Evolutionary conservation across 1,140 invertebrate species (phyloP).

Genomic region (Drosophila ironensis): DNA sequence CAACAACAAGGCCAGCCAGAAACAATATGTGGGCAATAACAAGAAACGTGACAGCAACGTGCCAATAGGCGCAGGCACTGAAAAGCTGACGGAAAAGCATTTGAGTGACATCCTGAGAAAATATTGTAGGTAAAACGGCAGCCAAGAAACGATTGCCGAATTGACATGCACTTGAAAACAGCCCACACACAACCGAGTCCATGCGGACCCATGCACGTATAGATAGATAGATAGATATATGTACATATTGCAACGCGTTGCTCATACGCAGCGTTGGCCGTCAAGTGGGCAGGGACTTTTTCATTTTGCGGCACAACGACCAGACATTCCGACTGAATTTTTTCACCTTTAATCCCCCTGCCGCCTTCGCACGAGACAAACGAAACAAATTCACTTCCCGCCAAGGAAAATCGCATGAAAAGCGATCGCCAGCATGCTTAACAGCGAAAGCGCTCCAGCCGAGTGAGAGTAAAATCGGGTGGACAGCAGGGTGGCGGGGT

Average conservation of each 20-base stretch:
- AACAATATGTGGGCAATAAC: slow-evolving; percentile 53
- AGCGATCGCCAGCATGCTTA: slow-evolving; percentile 39
- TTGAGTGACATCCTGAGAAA: slow-evolving; percentile 13
- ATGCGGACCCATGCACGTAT: background rate
- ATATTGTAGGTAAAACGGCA: slow-evolving; percentile 40
- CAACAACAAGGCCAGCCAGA: slow-evolving; percentile 25
- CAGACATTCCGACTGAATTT: slow-evolving; percentile 3
- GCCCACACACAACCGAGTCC: slow-evolving; percentile 7
- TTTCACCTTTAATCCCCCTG: slow-evolving; percentile 1
- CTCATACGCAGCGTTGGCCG: slow-evolving; percentile 69
- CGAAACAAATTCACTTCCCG: slow-evolving; percentile 63
- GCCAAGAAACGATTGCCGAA: slow-evolving; percentile 41
- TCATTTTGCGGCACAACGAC: slow-evolving; percentile 8
- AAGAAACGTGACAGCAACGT: slow-evolving; percentile 37
- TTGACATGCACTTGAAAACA: slow-evolving; percentile 71
- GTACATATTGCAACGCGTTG: slow-evolving; percentile 51
- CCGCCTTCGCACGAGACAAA: slow-evolving; percentile 17
- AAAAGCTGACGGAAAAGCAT: slow-evolving; percentile 21
- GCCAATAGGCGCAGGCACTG: slow-evolving; percentile 17
- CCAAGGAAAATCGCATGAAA: slow-evolving; percentile 47
- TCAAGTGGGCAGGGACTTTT: slow-evolving; percentile 60
- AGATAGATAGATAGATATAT: background rate
- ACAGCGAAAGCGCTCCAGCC: slow-evolving; percentile 28
- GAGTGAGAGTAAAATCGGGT: slow-evolving; percentile 41
- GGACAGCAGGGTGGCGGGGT: background rate